Evolutionary conservation across 2,797 vertebrate genomes (phyloP), one percentile per base, ranked within the genome.

Genomic region (Hydrocynus forskahlii): DNA sequence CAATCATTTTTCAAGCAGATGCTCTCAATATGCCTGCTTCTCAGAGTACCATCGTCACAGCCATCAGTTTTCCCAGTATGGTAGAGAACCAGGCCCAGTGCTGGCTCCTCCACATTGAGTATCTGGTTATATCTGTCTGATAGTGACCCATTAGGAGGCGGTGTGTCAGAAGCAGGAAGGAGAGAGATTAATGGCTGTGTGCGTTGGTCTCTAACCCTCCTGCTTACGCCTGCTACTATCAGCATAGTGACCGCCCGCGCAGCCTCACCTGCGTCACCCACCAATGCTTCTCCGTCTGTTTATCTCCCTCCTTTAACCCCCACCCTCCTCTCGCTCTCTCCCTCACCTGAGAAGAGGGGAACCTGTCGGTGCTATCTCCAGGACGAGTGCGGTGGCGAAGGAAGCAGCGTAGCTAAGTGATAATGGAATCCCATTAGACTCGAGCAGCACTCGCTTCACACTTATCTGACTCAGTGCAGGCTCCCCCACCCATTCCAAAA

Each of bases 391-490:
- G 43, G 54, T 19, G 69, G 76, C 40, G 68, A 78, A 63, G 66
- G 72, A 57, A 50, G 40, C 57, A 74, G 81, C 62, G 35, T 57
- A 71, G 79, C 77, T 68, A n/a, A 40, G 66, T 75, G 91, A 93
- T 93, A 92, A 91, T 88, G 89, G 89, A 91, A 91, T 93, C 92
- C 88, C 87, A 91, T 94, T 91, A 88, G 88, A 86, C 85, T 84
- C 81, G 5, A 74, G 89, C 88, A 76, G 82, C 82, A 81, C 85
- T 81, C 85, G 64, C 88, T 80, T 87, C 85, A 86, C 74, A 90
- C 90, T 94, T 94, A 93, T 94, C 92, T 90, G 81, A 59, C 60
- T 0, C 45, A 66, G 80, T 86, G 80, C 93, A 92, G 92, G 87
- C 79, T 87, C 84, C 85, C 63, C 54, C 74, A 38, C 79, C 76